Evolutionary conservation across 2,113 vertebrate species (phyloP).

Genomic region (Cryptomyrus ogoouensis): DNA sequence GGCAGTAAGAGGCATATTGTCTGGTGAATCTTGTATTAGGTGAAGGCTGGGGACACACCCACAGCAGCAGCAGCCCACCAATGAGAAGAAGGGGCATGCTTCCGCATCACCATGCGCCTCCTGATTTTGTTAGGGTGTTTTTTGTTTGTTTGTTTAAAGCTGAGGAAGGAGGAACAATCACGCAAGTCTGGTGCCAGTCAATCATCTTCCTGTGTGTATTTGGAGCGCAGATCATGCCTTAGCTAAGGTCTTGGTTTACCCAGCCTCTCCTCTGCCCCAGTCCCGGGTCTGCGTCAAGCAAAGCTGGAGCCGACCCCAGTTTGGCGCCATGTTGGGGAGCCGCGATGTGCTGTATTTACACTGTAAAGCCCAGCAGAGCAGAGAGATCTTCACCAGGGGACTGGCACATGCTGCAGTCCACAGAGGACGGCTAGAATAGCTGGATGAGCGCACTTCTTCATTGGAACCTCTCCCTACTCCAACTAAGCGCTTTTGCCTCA

Average conservation of each 20-base stretch:
- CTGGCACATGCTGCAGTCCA: not conserved
- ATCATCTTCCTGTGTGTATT: not conserved
- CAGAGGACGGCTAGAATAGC: not conserved
- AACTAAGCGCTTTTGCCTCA: not conserved
- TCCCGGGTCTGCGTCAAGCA: not conserved
- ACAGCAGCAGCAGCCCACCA: not conserved
- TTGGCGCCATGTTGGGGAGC: not conserved
- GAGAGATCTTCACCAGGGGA: not conserved
- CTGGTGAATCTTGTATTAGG: not conserved
- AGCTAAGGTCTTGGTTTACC: not conserved
- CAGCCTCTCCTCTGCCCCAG: not conserved
- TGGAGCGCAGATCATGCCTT: not conserved
- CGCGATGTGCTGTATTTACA: not conserved
- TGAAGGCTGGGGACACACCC: not conserved
- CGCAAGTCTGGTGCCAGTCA: not conserved
- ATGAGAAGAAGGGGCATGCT: not conserved
- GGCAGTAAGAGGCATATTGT: slow-evolving; percentile 5
- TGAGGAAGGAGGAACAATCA: not conserved
- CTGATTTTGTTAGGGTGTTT: not conserved
- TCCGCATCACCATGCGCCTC: not conserved
- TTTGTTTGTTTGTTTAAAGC: not conserved
- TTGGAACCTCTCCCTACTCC: not conserved
- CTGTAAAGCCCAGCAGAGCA: not conserved
- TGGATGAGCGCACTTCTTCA: not conserved
- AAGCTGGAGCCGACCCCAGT: not conserved